These are phyloP conservation scores for Marmota monax DNA, from an alignment of 2,113 vertebrate genomes.

Conservation along the genomic window DNA sequence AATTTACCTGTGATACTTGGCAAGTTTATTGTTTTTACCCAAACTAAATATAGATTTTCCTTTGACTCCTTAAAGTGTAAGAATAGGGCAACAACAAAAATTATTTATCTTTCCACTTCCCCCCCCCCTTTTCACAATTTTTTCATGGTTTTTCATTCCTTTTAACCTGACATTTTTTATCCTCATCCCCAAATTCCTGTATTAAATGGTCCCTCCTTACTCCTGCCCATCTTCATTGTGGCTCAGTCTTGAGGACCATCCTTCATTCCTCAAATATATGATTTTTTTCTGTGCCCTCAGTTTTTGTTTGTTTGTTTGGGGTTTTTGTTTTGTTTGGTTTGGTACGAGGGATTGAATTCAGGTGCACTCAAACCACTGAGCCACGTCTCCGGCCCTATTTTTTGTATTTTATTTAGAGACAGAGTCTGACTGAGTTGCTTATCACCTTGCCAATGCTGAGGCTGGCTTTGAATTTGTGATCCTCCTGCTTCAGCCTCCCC, in stretches of 20 bases:
- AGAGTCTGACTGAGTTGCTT: too few species aligned
- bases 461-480: too few species aligned
- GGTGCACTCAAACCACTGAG: too few species aligned
- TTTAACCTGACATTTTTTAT: not conserved
- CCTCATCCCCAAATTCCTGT: not conserved
- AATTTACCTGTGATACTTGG: not conserved
- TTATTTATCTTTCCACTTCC: not conserved
- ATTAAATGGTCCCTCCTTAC: not conserved
- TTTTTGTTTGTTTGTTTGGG: too few species aligned
- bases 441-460: too few species aligned
- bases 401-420: too few species aligned
- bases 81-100: slow-evolving; percentile 15
- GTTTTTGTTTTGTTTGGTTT: too few species aligned
- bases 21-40: slow-evolving; percentile 4
- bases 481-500: too few species aligned
- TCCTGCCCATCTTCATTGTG: not conserved
- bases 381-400: too few species aligned
- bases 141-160: not conserved
- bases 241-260: not conserved
- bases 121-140: not conserved
- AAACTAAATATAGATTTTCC: slow-evolving; percentile 22
- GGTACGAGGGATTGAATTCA: too few species aligned
- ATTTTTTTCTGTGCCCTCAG: not conserved
- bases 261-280: not conserved
- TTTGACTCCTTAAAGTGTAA: slow-evolving; percentile 54